These are phyloP conservation scores for Limnephilus rhombicus DNA, from an alignment of 2,888 invertebrate species.

Conservation along the genomic window DNA sequence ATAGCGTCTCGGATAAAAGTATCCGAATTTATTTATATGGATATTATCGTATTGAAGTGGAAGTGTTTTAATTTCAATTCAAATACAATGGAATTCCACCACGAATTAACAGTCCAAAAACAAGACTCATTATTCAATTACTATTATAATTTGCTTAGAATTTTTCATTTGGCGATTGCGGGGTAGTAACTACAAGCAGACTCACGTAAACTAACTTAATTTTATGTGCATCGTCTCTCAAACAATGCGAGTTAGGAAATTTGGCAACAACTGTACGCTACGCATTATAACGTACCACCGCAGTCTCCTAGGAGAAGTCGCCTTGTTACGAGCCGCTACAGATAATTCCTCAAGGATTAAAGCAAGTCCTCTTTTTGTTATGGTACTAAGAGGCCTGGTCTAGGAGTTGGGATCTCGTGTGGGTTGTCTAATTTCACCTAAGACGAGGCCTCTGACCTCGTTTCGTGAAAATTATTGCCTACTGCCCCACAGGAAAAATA, in stretches of 20 bases:
- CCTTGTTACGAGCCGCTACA: neutral
- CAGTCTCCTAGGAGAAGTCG: neutral
- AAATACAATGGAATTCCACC: no score
- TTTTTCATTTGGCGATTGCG: no score
- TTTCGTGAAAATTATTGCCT: neutral
- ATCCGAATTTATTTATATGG: no score
- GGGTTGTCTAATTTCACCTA: neutral
- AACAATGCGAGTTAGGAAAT: neutral
- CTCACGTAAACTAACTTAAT: no score
- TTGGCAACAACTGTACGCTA: neutral
- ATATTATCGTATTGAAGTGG: no score
- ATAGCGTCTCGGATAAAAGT: no score
- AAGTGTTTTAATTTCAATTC: no score
- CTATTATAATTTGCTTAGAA: no score
- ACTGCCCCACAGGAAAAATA: no score
- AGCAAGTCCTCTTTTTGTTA: neutral
- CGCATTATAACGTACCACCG: neutral
- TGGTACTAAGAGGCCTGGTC: neutral
- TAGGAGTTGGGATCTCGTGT: neutral
- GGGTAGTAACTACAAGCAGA: no score
- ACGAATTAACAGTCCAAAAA: no score
- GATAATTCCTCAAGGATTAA: slow-evolving; percentile 16
- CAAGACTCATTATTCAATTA: no score
- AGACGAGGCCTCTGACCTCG: neutral
- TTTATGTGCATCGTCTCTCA: neutral